Conservation (phyloP, 2,888 invertebrate genomes). For the Meloe dianella region DNA sequence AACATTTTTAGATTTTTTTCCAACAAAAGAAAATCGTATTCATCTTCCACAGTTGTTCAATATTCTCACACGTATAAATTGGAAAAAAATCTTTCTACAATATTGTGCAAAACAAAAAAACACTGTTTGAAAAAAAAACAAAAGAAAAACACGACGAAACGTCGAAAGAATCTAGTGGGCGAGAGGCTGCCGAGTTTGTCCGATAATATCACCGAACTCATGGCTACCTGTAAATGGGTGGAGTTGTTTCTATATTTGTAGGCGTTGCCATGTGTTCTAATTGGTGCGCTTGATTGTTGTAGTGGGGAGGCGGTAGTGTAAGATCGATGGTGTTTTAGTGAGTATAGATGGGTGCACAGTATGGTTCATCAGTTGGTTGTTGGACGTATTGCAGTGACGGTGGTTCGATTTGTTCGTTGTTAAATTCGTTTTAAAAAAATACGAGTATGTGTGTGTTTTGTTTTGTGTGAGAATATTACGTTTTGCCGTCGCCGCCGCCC, state of each 20-base stretch:
- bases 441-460: neutral
- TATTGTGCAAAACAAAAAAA: no score
- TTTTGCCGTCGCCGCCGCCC: no score
- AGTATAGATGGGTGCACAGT: slow-evolving; percentile 43
- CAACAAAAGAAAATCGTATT: no score
- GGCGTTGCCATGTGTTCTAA: slow-evolving; percentile 46
- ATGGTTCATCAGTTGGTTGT: slow-evolving; percentile 31
- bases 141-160: neutral
- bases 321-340: slow-evolving; percentile 50
- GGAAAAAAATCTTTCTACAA: no score
- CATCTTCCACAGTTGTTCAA: no score
- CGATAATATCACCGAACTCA: slow-evolving; percentile 59
- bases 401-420: neutral
- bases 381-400: slow-evolving; percentile 18
- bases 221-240: slow-evolving; percentile 55
- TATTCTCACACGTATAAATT: neutral
- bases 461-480: no score
- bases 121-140: neutral
- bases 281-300: slow-evolving; percentile 43
- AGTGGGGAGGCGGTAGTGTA: slow-evolving; percentile 41
- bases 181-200: slow-evolving; percentile 20
- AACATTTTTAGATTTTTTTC: no score
- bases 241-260: neutral
- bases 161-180: slow-evolving; percentile 15
- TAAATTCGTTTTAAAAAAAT: no score